These are phyloP conservation scores for Cercocebus atys DNA, from an alignment of 2,113 vertebrate species.

Conservation along the genomic window DNA sequence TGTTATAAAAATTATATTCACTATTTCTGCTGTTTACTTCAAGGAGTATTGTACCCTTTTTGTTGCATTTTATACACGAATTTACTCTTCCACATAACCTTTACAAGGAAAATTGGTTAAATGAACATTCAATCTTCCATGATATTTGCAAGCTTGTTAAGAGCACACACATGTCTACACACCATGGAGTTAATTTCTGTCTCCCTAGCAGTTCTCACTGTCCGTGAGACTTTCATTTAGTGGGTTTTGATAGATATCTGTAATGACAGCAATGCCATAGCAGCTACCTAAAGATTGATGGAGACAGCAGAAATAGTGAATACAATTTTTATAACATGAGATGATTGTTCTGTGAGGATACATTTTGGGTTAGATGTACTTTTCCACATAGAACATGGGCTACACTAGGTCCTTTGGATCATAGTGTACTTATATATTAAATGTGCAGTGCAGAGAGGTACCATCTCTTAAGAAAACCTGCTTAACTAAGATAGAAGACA, in stretches of 20 bases:
- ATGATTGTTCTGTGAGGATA: too few species aligned
- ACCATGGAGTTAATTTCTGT: slow-evolving; percentile 68
- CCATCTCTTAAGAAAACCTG: slow-evolving; percentile 25
- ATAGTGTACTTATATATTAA: slow-evolving; percentile 21
- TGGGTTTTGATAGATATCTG: background rate
- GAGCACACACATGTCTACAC: slow-evolving; percentile 50
- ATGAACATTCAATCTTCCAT: slow-evolving; percentile 39
- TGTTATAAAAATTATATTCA: slow-evolving; percentile 36
- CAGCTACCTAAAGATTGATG: background rate
- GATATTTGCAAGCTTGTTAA: slow-evolving; percentile 55
- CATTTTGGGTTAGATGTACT: background rate
- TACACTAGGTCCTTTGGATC: slow-evolving; percentile 35
- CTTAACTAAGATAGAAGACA: slow-evolving; percentile 40
- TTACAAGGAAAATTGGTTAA: slow-evolving; percentile 54
- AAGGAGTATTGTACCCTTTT: background rate
- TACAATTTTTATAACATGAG: too few species aligned
- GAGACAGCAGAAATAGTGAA: too few species aligned
- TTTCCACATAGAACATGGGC: slow-evolving; percentile 37
- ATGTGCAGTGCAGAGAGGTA: background rate
- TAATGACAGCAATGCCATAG: background rate
- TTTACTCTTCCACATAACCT: slow-evolving; percentile 41
- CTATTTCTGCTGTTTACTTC: slow-evolving; percentile 1
- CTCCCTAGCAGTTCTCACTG: slow-evolving; percentile 40
- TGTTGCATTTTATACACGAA: slow-evolving; percentile 8
- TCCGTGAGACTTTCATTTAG: background rate